These are phyloP conservation scores for Beris chalybata DNA, from an alignment of 2,888 invertebrate species.

Conservation along the genomic window DNA sequence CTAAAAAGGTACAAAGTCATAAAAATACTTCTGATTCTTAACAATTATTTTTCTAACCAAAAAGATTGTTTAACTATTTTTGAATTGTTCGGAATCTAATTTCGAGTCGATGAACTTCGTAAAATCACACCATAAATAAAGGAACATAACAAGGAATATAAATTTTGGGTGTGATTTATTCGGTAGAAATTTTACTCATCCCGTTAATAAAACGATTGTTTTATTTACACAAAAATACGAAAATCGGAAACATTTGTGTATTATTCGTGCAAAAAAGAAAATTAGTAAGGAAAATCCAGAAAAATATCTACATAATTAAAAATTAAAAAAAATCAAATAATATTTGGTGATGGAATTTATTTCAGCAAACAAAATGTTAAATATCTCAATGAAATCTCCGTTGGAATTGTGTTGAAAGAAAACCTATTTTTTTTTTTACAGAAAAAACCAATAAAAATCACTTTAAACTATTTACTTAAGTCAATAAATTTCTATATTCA, in stretches of 20 bases:
- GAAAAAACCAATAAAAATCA: constrained; percentile 9
- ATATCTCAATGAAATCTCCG: not conserved
- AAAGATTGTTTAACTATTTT: too few relatives aligned
- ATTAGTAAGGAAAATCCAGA: not conserved
- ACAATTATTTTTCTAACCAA: too few relatives aligned
- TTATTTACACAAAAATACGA: not conserved
- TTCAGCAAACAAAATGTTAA: not conserved
- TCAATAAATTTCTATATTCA: not conserved
- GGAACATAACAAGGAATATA: not conserved
- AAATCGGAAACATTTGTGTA: constrained; percentile 17
- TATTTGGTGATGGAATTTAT: constrained; percentile 8
- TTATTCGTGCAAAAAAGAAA: constrained; percentile 1
- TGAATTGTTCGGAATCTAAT: too few relatives aligned
- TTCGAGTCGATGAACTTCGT: too few relatives aligned
- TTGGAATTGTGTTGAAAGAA: constrained; percentile 34
- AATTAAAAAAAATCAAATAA: not conserved
- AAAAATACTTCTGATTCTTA: too few relatives aligned
- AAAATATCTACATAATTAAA: not conserved
- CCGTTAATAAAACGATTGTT: too few relatives aligned
- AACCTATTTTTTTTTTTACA: constrained; percentile 36
- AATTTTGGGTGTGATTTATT: constrained; percentile 14
- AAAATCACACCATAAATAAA: too few relatives aligned
- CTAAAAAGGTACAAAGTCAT: too few relatives aligned
- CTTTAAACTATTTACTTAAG: too few relatives aligned
- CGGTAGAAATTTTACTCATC: constrained; percentile 31